Percentiles rank a stretch among this genome's conserved stretches.
Evolutionary conservation across 2,797 vertebrate species (phyloP).

Genomic region (Characodon lateralis): DNA sequence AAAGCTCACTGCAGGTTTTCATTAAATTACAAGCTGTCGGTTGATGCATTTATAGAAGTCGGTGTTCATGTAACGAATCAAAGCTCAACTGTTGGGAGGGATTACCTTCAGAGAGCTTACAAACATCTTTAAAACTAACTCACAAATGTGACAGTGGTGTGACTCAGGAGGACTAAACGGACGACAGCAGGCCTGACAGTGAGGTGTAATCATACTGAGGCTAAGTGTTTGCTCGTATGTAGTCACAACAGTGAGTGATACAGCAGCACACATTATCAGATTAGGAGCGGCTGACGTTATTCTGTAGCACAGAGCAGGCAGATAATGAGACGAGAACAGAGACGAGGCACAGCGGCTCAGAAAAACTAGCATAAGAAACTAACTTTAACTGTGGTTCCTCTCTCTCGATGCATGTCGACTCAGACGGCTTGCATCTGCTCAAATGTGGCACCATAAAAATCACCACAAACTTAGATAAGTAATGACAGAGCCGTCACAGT

Average conservation of each 20-base stretch:
- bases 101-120: slow-evolving; percentile 25
- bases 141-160: neutral
- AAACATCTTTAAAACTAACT: neutral
- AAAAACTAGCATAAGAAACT: slow-evolving; percentile 8
- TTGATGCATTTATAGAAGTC: slow-evolving; percentile 4
- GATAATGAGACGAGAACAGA: slow-evolving; percentile 23
- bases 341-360: neutral
- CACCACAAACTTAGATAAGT: slow-evolving; percentile 5
- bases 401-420: neutral
- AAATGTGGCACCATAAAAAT: neutral
- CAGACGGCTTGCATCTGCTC: neutral
- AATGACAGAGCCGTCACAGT: neutral
- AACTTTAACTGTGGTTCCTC: neutral
- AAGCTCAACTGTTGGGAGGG: slow-evolving; percentile 60
- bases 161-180: slow-evolving; percentile 9
- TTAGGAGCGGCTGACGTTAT: slow-evolving; percentile 20
- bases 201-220: slow-evolving; percentile 1
- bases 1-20: neutral
- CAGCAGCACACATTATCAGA: slow-evolving; percentile 35
- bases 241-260: slow-evolving; percentile 31
- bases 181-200: neutral
- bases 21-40: too few relatives aligned
- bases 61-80: slow-evolving; percentile 4
- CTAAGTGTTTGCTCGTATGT: slow-evolving; percentile 14
- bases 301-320: slow-evolving; percentile 24